phyloP scores from a whole-genome alignment of 35 echinoderm and acorn worm genomes.

The Ptychodera flava region DNA sequence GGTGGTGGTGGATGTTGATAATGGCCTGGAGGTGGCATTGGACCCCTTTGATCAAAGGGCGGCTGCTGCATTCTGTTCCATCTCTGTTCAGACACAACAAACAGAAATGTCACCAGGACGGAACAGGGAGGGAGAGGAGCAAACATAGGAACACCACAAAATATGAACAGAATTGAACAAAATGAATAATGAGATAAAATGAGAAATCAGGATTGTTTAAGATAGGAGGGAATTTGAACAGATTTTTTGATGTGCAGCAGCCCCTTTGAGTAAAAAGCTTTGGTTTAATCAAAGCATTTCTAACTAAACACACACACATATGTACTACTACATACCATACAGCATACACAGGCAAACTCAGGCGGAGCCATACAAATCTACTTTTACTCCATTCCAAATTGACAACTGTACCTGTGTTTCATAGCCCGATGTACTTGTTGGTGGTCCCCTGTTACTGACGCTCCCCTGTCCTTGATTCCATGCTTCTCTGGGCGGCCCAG shows the following conservation, averaged over 20 bases:
- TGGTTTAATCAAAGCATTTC: neutral
- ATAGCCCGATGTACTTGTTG: neutral
- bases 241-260: neutral
- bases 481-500: constrained; percentile 5
- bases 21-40: constrained; percentile 65
- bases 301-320: neutral
- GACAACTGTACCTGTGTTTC: neutral
- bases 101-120: neutral
- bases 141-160: too few relatives aligned
- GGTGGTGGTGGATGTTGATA: constrained; percentile 14
- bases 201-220: too few relatives aligned
- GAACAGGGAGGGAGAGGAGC: too few relatives aligned
- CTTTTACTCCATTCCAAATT: too few relatives aligned
- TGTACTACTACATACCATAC: too few relatives aligned
- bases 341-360: too few relatives aligned
- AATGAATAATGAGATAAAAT: too few relatives aligned
- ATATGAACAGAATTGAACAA: too few relatives aligned
- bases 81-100: constrained; percentile 27
- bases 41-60: constrained; percentile 75
- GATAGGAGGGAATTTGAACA: too few relatives aligned
- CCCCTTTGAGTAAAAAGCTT: neutral
- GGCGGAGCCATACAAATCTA: too few relatives aligned
- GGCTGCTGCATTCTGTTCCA: constrained; percentile 75
- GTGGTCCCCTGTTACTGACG: neutral
- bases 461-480: constrained; percentile 24